Percentiles rank a stretch among this genome's conserved stretches.
These are phyloP conservation scores for Euphydryas editha DNA, from an alignment of 2,888 invertebrate species.

Conservation along the genomic window DNA sequence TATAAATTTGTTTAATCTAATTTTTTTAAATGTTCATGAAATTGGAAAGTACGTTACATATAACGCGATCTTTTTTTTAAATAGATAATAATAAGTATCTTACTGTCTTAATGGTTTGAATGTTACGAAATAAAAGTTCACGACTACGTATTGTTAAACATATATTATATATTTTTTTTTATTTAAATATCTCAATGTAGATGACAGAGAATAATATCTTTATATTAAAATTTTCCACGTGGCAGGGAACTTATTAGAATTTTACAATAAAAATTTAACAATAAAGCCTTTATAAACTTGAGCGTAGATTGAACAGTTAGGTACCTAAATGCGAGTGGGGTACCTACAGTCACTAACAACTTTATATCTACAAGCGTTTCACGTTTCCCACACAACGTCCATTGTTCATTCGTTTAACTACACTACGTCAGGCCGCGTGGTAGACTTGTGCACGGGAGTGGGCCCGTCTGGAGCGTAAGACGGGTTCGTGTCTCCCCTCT, in stretches of 20 bases:
- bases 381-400: conserved; percentile 78
- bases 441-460: conserved; percentile 71
- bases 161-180: conserved; percentile 50
- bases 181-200: conserved; percentile 66
- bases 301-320: conserved; percentile 79
- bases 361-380: conserved; percentile 80
- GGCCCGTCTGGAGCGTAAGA: conserved; percentile 77
- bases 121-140: conserved; percentile 26
- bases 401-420: conserved; percentile 60
- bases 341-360: conserved; percentile 76
- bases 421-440: conserved; percentile 58
- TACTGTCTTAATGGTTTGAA: background rate
- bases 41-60: background rate
- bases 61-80: background rate
- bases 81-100: conserved; percentile 3
- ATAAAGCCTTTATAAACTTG: conserved; percentile 81
- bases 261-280: conserved; percentile 76
- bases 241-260: conserved; percentile 77
- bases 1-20: background rate
- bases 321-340: conserved; percentile 73
- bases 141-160: conserved; percentile 34
- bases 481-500: conserved; percentile 72
- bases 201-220: conserved; percentile 64
- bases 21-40: background rate
- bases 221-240: conserved; percentile 63